Conservation (phyloP, 2,797 vertebrate genomes). For the Notolabrus celidotus region DNA sequence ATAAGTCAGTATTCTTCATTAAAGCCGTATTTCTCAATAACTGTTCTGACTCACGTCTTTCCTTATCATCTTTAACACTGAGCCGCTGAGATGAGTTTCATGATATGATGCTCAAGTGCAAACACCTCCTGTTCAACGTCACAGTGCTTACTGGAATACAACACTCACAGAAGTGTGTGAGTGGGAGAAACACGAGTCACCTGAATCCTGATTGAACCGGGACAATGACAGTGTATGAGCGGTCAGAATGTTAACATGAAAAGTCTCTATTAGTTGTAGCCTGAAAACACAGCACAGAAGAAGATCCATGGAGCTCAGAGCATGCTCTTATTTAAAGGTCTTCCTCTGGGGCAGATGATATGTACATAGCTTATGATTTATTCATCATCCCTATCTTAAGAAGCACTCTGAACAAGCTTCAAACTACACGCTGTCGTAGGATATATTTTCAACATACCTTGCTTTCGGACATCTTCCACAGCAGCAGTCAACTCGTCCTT, state of each 20-base stretch:
- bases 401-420: constrained; percentile 41
- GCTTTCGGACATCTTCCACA: constrained; percentile 98
- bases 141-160: constrained; percentile 1
- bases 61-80: too few relatives aligned
- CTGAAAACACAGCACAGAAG: constrained; percentile 29
- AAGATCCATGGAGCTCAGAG: constrained; percentile 41
- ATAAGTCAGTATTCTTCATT: too few relatives aligned
- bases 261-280: constrained; percentile 39
- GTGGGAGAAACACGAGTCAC: constrained; percentile 9
- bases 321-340: constrained; percentile 54
- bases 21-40: too few relatives aligned
- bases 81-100: too few relatives aligned
- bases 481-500: constrained; percentile 97
- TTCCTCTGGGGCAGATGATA: constrained; percentile 55
- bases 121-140: too few relatives aligned
- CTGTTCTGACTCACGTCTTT: too few relatives aligned
- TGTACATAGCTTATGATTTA: constrained; percentile 65
- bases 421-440: constrained; percentile 45
- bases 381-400: constrained; percentile 64
- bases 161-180: neutral
- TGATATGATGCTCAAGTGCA: neutral
- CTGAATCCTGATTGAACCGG: constrained; percentile 15
- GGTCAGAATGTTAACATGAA: constrained; percentile 38
- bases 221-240: constrained; percentile 18
- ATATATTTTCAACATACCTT: constrained; percentile 86